These are phyloP conservation scores for Carterocephalus palaemon DNA, from an alignment of 2,888 invertebrate species.

Conservation along the genomic window DNA sequence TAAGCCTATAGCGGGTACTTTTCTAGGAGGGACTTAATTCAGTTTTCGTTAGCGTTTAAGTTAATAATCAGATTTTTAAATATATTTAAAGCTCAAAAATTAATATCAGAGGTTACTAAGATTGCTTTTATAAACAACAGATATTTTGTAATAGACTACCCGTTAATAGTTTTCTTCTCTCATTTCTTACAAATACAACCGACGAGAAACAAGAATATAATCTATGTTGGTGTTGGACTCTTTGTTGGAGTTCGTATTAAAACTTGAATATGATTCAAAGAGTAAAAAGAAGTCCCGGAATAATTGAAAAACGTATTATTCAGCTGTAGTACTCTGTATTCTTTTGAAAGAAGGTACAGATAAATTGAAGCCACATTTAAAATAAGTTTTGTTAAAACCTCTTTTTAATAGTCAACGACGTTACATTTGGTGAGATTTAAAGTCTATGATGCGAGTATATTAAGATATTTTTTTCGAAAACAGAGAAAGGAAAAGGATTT, in stretches of 20 bases:
- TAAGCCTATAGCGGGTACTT: too few species aligned
- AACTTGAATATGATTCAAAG: conserved; percentile 30
- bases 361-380: conserved; percentile 1
- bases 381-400: too few species aligned
- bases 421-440: too few species aligned
- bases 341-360: not conserved
- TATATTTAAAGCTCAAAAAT: too few species aligned
- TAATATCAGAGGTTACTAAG: too few species aligned
- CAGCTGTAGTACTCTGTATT: not conserved
- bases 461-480: too few species aligned
- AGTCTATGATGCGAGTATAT: too few species aligned
- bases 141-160: conserved; percentile 28
- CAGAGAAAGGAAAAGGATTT: too few species aligned
- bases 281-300: conserved; percentile 6
- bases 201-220: conserved; percentile 14
- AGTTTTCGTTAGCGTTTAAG: too few species aligned
- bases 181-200: conserved; percentile 40
- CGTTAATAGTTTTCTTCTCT: conserved; percentile 22
- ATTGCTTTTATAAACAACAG: not conserved
- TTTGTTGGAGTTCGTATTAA: conserved; percentile 35
- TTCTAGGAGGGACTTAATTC: too few species aligned
- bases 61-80: too few species aligned
- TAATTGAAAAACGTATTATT: conserved; percentile 20
- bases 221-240: conserved; percentile 31
- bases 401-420: too few species aligned